Evolutionary conservation across 2,797 vertebrate genomes (phyloP).

Genomic region (Bradypodion ventrale): DNA sequence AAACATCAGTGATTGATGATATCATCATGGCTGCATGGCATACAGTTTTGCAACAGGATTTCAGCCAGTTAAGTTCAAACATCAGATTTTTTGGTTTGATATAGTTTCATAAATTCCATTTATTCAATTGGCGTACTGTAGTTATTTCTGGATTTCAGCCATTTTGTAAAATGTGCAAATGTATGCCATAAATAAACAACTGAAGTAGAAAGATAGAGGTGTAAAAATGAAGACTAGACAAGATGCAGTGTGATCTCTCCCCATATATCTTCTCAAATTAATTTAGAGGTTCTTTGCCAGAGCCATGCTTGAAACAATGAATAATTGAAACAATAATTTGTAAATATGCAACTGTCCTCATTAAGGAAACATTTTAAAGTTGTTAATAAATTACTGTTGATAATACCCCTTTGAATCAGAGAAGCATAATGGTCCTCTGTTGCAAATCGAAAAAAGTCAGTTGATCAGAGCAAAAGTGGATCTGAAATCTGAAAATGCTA

Average conservation of each 20-base stretch:
- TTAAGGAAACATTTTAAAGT: conserved; percentile 23
- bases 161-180: neutral
- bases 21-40: no score
- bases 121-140: no score
- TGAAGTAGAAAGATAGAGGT: neutral
- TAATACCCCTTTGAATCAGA: conserved; percentile 11
- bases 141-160: no score
- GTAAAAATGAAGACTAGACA: neutral
- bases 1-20: no score
- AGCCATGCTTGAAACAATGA: conserved; percentile 19
- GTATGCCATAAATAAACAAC: neutral
- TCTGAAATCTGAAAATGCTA: neutral
- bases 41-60: no score
- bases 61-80: no score
- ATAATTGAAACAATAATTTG: conserved; percentile 23
- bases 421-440: neutral
- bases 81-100: no score
- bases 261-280: conserved; percentile 23
- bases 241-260: neutral
- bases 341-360: conserved; percentile 23
- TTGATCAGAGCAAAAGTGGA: neutral
- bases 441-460: conserved; percentile 7
- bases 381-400: conserved; percentile 26
- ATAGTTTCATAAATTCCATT: no score
- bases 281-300: conserved; percentile 1